phyloP scores from a whole-genome alignment of 2,113 vertebrate species.

The Thalassarche chlororhynchos region DNA sequence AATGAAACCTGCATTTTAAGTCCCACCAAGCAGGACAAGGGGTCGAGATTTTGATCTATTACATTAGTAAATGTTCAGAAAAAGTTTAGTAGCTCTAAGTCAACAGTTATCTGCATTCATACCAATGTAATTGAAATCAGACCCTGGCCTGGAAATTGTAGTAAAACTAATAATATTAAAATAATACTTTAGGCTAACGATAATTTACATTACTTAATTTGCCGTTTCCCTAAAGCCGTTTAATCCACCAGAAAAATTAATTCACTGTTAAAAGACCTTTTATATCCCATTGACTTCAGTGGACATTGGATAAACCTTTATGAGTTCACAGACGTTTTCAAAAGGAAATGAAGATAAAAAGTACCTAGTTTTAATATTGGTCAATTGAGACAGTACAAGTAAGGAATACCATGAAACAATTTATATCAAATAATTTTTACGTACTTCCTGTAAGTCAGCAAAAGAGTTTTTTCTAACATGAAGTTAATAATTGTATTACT shows the following conservation, averaged over 20 bases:
- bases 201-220: slow-evolving; percentile 41
- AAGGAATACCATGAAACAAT: background rate
- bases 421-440: background rate
- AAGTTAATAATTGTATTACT: background rate
- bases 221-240: background rate
- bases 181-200: slow-evolving; percentile 5
- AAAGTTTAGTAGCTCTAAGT: background rate
- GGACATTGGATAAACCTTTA: background rate
- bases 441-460: background rate
- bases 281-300: background rate
- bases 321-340: background rate
- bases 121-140: background rate
- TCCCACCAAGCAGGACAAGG: background rate
- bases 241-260: slow-evolving; percentile 32
- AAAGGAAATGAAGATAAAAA: background rate
- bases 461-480: background rate
- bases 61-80: background rate
- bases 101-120: background rate
- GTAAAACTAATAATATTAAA: slow-evolving; percentile 14
- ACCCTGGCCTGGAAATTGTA: background rate
- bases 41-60: background rate
- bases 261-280: background rate
- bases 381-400: background rate
- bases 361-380: background rate
- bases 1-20: background rate